Percentiles rank a stretch among this genome's conserved stretches.
Evolutionary conservation across 2,888 invertebrate genomes (phyloP).

Genomic region (Allophyes oxyacanthae): DNA sequence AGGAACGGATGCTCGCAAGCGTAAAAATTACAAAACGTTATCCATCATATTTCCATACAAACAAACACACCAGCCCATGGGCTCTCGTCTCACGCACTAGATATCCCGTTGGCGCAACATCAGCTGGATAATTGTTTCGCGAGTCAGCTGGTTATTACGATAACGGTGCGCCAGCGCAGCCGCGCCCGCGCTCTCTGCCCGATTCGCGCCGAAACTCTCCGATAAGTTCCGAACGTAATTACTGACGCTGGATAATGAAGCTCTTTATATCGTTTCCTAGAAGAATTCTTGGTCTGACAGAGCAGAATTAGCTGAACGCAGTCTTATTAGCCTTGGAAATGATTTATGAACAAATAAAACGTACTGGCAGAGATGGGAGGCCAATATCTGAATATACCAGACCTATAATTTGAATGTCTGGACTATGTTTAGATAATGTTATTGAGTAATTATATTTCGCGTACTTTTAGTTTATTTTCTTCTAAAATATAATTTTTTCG

Average conservation of each 20-base stretch:
- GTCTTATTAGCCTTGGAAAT: constrained; percentile 29
- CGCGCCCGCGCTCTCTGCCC: constrained; percentile 23
- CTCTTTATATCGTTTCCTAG: constrained; percentile 34
- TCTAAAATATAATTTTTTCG: no score
- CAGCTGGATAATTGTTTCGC: constrained; percentile 74
- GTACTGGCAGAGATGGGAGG: constrained; percentile 3
- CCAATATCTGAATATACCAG: constrained; percentile 7
- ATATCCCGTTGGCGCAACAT: constrained; percentile 63
- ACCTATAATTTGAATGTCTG: background rate
- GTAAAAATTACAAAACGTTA: constrained; percentile 54
- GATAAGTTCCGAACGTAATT: constrained; percentile 55
- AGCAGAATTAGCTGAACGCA: constrained; percentile 2
- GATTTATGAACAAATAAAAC: constrained; percentile 31
- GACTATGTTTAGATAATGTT: background rate
- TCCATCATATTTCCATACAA: constrained; percentile 53
- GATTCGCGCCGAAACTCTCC: constrained; percentile 48
- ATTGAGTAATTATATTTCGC: background rate
- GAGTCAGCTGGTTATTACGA: constrained; percentile 71
- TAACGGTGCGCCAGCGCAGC: constrained; percentile 67
- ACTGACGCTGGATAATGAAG: constrained; percentile 27
- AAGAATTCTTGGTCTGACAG: constrained; percentile 29
- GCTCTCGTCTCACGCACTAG: constrained; percentile 52
- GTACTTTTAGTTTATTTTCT: no score
- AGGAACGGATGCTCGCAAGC: constrained; percentile 44
- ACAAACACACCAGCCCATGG: constrained; percentile 47